A percentile compares a stretch with the other conserved stretches of the same genome.
Conservation (phyloP, 2,888 invertebrate species). For the Spilarctia lutea region DNA sequence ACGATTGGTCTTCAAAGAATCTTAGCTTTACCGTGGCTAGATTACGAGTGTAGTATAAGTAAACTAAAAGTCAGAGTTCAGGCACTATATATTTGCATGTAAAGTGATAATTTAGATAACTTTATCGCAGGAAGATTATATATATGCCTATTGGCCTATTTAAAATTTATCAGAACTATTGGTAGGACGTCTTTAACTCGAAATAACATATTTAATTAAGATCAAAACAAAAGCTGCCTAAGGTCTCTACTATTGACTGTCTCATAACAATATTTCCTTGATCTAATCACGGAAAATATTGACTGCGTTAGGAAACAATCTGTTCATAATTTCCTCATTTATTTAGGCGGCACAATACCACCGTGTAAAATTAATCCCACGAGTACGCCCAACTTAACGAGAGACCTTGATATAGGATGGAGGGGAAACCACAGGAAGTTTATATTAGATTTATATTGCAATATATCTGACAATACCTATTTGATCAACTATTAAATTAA, state of each 20-base stretch:
- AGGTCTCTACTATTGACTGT: not conserved
- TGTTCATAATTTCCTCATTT: slow-evolving; percentile 38
- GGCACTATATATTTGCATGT: too few species aligned
- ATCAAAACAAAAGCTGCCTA: not conserved
- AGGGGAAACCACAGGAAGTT: slow-evolving; percentile 25
- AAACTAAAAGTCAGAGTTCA: too few species aligned
- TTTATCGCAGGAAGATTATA: not conserved
- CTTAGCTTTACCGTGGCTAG: too few species aligned
- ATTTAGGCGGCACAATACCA: slow-evolving; percentile 14
- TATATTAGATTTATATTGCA: not conserved
- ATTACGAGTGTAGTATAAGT: too few species aligned
- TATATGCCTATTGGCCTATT: not conserved
- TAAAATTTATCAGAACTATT: not conserved
- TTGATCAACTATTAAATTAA: not conserved
- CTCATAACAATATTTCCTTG: slow-evolving; percentile 5
- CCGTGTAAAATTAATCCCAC: slow-evolving; percentile 38
- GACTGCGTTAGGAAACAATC: slow-evolving; percentile 32
- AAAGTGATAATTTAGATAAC: too few species aligned
- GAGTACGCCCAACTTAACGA: slow-evolving; percentile 54
- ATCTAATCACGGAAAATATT: slow-evolving; percentile 23
- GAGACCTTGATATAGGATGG: slow-evolving; percentile 61
- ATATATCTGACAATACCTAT: not conserved
- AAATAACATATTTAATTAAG: not conserved
- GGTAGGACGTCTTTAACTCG: not conserved
- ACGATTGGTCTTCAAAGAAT: not conserved